Conservation (phyloP, 2,888 invertebrate genomes). For the Elmis aenea region DNA sequence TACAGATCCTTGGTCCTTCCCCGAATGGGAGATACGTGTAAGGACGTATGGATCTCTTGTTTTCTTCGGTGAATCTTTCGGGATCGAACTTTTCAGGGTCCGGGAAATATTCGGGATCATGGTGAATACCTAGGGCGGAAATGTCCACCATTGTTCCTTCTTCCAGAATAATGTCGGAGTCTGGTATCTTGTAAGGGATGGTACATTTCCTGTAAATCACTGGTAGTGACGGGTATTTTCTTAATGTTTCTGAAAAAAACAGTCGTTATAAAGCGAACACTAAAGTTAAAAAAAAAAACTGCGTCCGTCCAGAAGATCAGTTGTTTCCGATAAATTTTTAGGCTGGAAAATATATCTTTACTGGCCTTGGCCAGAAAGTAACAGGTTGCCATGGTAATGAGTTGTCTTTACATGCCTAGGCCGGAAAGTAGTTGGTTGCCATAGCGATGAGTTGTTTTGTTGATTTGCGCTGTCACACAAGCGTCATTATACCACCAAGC, state of each 20-base stretch:
- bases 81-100: slow-evolving; percentile 31
- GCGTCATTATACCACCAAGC: no score
- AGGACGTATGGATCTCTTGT: slow-evolving; percentile 21
- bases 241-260: slow-evolving; percentile 36
- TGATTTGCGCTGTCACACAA: no score
- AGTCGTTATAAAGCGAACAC: no score
- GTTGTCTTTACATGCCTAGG: no score
- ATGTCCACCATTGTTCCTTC: slow-evolving; percentile 36
- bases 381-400: no score
- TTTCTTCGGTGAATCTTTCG: slow-evolving; percentile 30
- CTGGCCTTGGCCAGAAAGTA: no score
- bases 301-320: no score
- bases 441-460: no score
- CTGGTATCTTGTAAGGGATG: slow-evolving; percentile 29
- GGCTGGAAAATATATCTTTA: no score
- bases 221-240: slow-evolving; percentile 38
- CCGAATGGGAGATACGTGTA: slow-evolving; percentile 33
- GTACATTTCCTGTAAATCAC: slow-evolving; percentile 24
- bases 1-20: slow-evolving; percentile 32
- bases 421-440: no score
- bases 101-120: slow-evolving; percentile 32
- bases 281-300: no score
- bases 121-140: slow-evolving; percentile 29
- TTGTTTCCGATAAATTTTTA: no score
- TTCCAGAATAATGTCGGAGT: slow-evolving; percentile 32